These are phyloP conservation scores for Zaprionus taronus DNA, from an alignment of 1,140 invertebrate species.

Conservation along the genomic window DNA sequence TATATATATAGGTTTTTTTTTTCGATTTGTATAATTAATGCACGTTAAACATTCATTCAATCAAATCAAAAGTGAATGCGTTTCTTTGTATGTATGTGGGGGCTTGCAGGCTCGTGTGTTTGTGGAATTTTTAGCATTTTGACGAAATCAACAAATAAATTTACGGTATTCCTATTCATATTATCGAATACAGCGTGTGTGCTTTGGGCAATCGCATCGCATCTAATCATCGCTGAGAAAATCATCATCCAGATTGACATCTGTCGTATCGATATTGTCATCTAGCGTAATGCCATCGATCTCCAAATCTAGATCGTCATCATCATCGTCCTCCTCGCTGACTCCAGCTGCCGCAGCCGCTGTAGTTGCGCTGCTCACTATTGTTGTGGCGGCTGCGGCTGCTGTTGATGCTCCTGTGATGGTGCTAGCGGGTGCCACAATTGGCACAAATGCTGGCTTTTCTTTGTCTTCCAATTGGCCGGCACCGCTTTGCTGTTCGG, in stretches of 20 bases:
- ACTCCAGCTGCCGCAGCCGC: slow-evolving; percentile 59
- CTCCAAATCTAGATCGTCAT: slow-evolving; percentile 87
- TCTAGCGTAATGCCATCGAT: slow-evolving; percentile 87
- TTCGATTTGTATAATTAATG: slow-evolving; percentile 64
- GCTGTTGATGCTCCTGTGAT: slow-evolving; percentile 32
- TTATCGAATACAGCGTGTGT: slow-evolving; percentile 49
- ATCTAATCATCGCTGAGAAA: slow-evolving; percentile 80
- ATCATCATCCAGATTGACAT: slow-evolving; percentile 81
- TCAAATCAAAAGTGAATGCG: slow-evolving; percentile 75
- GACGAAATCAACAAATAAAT: slow-evolving; percentile 56
- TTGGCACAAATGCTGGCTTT: slow-evolving; percentile 57
- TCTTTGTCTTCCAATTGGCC: slow-evolving; percentile 56
- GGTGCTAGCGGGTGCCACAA: slow-evolving; percentile 24
- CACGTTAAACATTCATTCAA: slow-evolving; percentile 67
- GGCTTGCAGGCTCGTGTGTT: slow-evolving; percentile 1
- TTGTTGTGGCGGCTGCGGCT: slow-evolving; percentile 24
- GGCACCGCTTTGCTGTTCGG: slow-evolving; percentile 56
- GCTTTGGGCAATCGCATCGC: slow-evolving; percentile 15
- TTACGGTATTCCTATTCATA: slow-evolving; percentile 50
- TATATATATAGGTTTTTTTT: slow-evolving; percentile 52
- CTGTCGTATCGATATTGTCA: slow-evolving; percentile 88
- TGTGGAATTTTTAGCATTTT: slow-evolving; percentile 67
- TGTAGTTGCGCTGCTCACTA: slow-evolving; percentile 14
- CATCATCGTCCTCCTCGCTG: slow-evolving; percentile 77
- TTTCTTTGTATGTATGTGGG: slow-evolving; percentile 29